Conservation (phyloP, 2,888 invertebrate species). For the Strigamia crassipes region DNA sequence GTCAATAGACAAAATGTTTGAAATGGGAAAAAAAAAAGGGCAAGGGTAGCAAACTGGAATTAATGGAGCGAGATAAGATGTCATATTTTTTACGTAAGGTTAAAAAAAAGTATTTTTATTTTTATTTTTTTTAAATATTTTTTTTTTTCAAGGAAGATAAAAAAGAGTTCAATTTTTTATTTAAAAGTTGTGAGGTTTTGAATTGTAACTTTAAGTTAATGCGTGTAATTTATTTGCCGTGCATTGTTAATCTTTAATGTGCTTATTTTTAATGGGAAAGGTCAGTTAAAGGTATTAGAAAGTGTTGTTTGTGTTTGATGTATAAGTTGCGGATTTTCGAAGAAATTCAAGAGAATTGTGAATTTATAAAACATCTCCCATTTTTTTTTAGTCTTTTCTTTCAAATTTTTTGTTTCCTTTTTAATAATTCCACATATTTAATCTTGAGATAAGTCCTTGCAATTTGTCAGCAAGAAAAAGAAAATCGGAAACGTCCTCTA, state of each 20-base stretch:
- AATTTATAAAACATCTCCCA: too few species aligned
- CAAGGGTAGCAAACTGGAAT: constrained; percentile 4
- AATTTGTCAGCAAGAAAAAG: too few species aligned
- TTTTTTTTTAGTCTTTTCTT: too few species aligned
- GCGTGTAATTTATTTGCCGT: neutral
- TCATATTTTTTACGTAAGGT: neutral
- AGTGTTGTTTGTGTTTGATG: too few species aligned
- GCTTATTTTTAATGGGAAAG: neutral
- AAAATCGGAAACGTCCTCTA: too few species aligned
- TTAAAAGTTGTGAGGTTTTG: neutral
- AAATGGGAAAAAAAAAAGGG: neutral
- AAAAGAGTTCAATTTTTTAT: neutral
- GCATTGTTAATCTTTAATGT: neutral
- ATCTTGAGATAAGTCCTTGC: too few species aligned
- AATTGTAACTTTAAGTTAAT: neutral
- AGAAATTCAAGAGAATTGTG: too few species aligned
- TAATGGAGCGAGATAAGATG: neutral
- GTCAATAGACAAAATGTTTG: neutral
- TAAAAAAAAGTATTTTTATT: neutral
- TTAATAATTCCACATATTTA: too few species aligned
- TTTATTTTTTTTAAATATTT: neutral
- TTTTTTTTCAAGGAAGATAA: neutral
- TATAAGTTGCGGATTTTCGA: too few species aligned
- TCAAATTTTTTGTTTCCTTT: too few species aligned
- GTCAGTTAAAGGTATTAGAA: neutral